Evolutionary conservation across 2,888 invertebrate genomes (phyloP).

Genomic region (Sussaba pulchella): DNA sequence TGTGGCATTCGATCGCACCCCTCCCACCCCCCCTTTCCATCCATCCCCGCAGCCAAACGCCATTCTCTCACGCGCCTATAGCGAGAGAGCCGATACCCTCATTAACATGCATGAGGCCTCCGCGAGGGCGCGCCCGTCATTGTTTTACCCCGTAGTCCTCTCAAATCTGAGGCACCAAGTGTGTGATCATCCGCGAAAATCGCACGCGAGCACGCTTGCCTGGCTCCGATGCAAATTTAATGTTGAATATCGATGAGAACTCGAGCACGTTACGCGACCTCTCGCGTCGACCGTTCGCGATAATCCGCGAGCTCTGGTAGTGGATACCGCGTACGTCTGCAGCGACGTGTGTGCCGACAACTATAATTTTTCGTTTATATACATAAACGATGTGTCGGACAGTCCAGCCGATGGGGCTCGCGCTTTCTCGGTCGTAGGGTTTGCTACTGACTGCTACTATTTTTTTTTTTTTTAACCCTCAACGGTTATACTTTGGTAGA

Average conservation of each 20-base stretch:
- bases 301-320: slow-evolving; percentile 31
- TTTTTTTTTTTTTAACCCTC: too few species aligned
- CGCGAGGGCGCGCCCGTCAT: slow-evolving; percentile 79
- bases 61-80: slow-evolving; percentile 67
- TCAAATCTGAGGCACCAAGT: slow-evolving; percentile 77
- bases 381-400: too few species aligned
- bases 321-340: slow-evolving; percentile 25
- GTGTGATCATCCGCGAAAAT: slow-evolving; percentile 68
- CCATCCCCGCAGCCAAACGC: slow-evolving; percentile 46
- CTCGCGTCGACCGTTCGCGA: slow-evolving; percentile 32
- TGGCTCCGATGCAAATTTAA: slow-evolving; percentile 79
- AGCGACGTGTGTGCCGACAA: slow-evolving; percentile 37
- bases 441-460: slow-evolving; percentile 7
- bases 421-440: slow-evolving; percentile 15
- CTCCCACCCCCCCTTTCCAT: too few species aligned
- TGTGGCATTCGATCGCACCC: slow-evolving; percentile 71
- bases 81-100: slow-evolving; percentile 69
- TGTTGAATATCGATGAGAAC: slow-evolving; percentile 76
- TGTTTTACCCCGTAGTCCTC: slow-evolving; percentile 80
- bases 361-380: slow-evolving; percentile 38
- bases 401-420: too few species aligned
- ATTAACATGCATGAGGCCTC: slow-evolving; percentile 84
- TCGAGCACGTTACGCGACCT: slow-evolving; percentile 9
- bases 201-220: slow-evolving; percentile 70
- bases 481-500: too few species aligned